phyloP scores from a whole-genome alignment of 2,888 invertebrate species.

The Conistra vaccinii region DNA sequence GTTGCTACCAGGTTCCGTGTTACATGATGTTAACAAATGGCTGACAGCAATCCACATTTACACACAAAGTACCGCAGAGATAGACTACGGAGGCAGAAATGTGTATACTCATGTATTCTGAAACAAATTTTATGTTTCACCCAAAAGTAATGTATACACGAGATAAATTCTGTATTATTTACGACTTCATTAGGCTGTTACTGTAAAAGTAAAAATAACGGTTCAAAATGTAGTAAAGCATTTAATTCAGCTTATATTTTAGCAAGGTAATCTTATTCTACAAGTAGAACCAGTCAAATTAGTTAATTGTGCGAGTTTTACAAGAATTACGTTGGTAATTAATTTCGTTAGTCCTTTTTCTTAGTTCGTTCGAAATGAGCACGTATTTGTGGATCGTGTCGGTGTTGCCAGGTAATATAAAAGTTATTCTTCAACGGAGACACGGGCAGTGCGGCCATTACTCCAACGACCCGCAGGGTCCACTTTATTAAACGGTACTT shows the following conservation, averaged over 20 bases:
- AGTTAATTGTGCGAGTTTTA: conserved; percentile 35
- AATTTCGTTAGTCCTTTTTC: conserved; percentile 42
- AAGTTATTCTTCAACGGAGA: conserved; percentile 63
- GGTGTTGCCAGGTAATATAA: conserved; percentile 61
- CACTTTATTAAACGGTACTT: conserved; percentile 67
- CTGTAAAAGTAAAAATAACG: conserved; percentile 15
- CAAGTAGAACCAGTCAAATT: conserved; percentile 36
- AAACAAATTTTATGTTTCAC: conserved; percentile 32
- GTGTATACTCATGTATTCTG: conserved; percentile 40
- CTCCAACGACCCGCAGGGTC: conserved; percentile 40
- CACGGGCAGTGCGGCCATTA: conserved; percentile 55
- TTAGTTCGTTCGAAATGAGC: conserved; percentile 30
- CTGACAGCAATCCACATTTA: conserved; percentile 47
- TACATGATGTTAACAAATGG: conserved; percentile 51
- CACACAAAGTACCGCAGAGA: conserved; percentile 45
- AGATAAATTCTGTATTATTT: conserved; percentile 43
- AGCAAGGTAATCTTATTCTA: conserved; percentile 14
- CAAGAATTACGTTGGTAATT: conserved; percentile 44
- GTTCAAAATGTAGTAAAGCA: conserved; percentile 13
- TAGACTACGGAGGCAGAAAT: conserved; percentile 33
- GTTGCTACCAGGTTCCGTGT: conserved; percentile 8
- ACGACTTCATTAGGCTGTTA: conserved; percentile 36
- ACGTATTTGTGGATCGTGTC: conserved; percentile 22
- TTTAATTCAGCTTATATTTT: conserved; percentile 24
- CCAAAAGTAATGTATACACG: conserved; percentile 21